Conservation (phyloP, 2,113 vertebrate species). For the Pedionomus torquatus region DNA sequence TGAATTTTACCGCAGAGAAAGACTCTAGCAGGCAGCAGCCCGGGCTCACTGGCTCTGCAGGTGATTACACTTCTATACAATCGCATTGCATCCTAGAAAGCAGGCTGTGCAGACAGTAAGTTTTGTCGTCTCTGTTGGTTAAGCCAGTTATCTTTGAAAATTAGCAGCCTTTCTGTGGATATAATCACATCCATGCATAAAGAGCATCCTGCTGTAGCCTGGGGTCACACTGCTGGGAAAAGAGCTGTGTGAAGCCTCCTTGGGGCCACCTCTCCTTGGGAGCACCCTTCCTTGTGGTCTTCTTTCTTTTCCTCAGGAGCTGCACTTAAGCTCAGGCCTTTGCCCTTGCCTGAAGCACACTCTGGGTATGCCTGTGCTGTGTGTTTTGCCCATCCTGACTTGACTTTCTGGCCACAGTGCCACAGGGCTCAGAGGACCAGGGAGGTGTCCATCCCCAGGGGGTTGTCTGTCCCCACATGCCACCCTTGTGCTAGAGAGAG, state of each 20-base stretch:
- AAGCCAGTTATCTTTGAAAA: neutral
- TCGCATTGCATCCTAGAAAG: neutral
- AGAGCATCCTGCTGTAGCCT: neutral
- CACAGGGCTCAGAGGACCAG: neutral
- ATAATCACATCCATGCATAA: fast-evolving
- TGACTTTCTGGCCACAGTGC: fast-evolving
- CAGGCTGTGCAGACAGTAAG: neutral
- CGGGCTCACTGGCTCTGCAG: neutral
- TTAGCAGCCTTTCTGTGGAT: neutral
- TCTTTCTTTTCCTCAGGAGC: neutral
- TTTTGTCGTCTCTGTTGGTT: neutral
- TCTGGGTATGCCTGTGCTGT: neutral
- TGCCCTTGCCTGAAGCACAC: neutral
- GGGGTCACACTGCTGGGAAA: neutral
- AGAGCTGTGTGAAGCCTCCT: neutral
- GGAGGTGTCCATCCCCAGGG: too few relatives aligned
- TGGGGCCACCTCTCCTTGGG: neutral
- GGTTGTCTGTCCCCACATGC: neutral
- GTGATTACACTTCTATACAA: too few relatives aligned
- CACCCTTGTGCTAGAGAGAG: fast-evolving
- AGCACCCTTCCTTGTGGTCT: neutral
- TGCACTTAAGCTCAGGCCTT: neutral
- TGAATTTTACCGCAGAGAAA: neutral
- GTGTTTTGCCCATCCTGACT: neutral
- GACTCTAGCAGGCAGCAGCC: neutral